Base-by-base conservation (phyloP, 2,888 invertebrate genomes). In the Zhuqinia jingwanae region DNA sequence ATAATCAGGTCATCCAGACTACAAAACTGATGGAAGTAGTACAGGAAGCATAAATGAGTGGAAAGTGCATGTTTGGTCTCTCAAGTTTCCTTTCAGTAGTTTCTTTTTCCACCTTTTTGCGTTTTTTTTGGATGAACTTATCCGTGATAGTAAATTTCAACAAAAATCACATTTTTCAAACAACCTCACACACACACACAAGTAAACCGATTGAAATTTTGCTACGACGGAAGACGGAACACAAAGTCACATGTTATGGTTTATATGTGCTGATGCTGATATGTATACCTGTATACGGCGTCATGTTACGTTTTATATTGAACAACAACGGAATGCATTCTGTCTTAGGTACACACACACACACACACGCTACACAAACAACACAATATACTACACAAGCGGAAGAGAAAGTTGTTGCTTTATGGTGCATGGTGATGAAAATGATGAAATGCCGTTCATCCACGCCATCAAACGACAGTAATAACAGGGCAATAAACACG, bases 161-260 rank as follows among this genome's bases (percentile, higher is more conserved):
- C 53, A 75, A 53, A 65, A 65, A 60, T 65, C 11, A 65, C 65
- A 65, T 42, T 65, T 65, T 30, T 25, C n/a, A n/a, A 15, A 65
- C 36, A 42, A 65, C 22, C 25, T 13, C 30, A 36, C 68, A n/a
- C 15, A 8, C 15, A 27, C 30, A n/a, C 60, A 63, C 58, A 22
- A 22, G 58, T 10, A 42, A 65, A 65, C 42, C 10, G 45, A 68
- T 68, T 42, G 45, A 68, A 68, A 68, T 20, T 45, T 68, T 68
- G 25, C 15, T 47, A 6, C 30, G 50, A 36, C 20, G 76, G 47
- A 76, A 25, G 36, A 56, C 53, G 36, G 76, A 36, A 36, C 20
- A 56, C 36, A 17, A 36, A 56, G 76, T 76, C 76, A 76, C 56
- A 75, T 75, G 75, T 47, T 45, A 5, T 27, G 47, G 1, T 45